phyloP scores from a whole-genome alignment of 2,113 vertebrate species.

The Pao palembangensis region DNA sequence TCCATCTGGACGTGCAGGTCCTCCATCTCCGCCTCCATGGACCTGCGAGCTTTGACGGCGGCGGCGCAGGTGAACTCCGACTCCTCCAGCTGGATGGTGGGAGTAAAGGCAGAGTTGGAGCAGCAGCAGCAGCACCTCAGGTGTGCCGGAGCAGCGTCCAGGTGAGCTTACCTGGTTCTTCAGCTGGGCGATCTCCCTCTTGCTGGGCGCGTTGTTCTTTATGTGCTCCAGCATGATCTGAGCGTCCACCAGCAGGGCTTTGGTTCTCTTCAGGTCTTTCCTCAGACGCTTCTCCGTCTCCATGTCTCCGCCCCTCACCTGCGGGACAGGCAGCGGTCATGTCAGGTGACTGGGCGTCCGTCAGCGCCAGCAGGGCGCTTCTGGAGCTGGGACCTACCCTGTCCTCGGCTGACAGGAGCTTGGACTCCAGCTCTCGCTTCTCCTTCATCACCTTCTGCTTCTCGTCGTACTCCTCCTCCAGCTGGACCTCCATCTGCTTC shows the following conservation, averaged over 20 bases:
- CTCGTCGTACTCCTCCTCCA: slow-evolving; percentile 94
- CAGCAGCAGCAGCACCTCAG: no score
- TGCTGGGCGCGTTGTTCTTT: slow-evolving; percentile 95
- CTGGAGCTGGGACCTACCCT: slow-evolving; percentile 72
- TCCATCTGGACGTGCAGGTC: slow-evolving; percentile 97
- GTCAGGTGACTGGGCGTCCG: no score
- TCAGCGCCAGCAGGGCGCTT: no score
- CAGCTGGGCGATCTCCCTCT: slow-evolving; percentile 93
- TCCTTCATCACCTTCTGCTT: slow-evolving; percentile 95
- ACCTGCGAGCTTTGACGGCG: slow-evolving; percentile 91
- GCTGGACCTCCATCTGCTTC: slow-evolving; percentile 94
- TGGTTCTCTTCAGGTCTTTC: slow-evolving; percentile 95
- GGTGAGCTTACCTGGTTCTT: slow-evolving; percentile 88
- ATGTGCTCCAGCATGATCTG: slow-evolving; percentile 99
- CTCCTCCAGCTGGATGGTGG: slow-evolving; percentile 85
- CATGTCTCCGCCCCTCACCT: slow-evolving; percentile 87
- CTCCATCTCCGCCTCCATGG: slow-evolving; percentile 97
- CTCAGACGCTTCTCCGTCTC: slow-evolving; percentile 91
- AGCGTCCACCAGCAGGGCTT: slow-evolving; percentile 89
- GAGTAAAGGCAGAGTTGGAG: neutral
- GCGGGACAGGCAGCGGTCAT: neutral
- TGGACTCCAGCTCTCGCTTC: slow-evolving; percentile 89
- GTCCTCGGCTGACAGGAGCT: slow-evolving; percentile 82
- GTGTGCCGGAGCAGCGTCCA: no score
- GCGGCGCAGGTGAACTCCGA: slow-evolving; percentile 94